Evolutionary conservation across 2,797 vertebrate species (phyloP), one percentile per base, ranked within the genome.

Genomic region (Podarcis siculus): DNA sequence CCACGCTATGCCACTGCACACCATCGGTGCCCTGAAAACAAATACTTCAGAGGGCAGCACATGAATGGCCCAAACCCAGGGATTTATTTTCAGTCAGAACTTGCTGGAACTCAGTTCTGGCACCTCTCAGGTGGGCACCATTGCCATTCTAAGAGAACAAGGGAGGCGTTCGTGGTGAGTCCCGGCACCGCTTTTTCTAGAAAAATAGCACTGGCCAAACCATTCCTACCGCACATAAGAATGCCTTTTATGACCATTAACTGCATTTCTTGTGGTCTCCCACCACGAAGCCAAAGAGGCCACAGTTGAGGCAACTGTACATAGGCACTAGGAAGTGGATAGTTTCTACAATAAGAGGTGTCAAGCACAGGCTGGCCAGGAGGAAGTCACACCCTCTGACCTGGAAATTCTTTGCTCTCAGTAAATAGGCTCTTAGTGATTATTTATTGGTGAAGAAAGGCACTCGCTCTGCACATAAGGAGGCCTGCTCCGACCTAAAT

Each of bases 391-490:
- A 6, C 37, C 72, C 55, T 77, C 37, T 39, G 9, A 32, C 55
- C 35, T 30, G 27, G 10, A 77, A 77, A 77, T 32, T 72, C 39
- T 55, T 55, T 85, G 10, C 23, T 84, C 35, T 61, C 27, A n/a
- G n/a, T 73, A 73, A 37, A 83, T 83, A 9, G 27, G 71, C 25
- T 75, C 12, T 75, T 85, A 39, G 49, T 39, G 49, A 10, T 64
- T 75, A 85, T 85, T 85, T 85, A 73, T 75, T 85, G 23, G 17
- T 39, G 35, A 39, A 76, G 35, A 25, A 84, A 84, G 35, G 23
- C 49, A 35, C 61, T 64, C 5, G 21, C 55, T 61, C 32, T 84
- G 4, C 71, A 75, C 12, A 72, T 58, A 84, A 32, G 19, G 32
- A 37, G 58, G 71, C 71, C 82, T 58, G 32, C 45, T 84, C 49